Base-by-base conservation (phyloP, 53 echinoderm and acorn worm species). In the Astropecten irregularis region DNA sequence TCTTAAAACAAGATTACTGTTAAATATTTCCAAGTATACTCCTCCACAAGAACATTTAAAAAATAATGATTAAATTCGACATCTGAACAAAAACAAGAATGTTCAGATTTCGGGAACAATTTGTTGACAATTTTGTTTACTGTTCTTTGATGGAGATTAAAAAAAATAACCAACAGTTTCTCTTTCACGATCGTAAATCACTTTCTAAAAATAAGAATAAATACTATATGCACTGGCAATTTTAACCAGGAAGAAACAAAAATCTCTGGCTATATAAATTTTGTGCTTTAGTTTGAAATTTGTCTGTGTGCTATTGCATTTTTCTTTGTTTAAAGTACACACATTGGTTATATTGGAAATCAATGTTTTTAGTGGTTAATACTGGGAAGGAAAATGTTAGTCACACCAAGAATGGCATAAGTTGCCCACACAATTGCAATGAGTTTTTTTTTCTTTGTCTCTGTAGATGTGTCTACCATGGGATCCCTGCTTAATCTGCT, bases 241-340 rank as follows among this genome's bases (percentile, higher is more conserved):
- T 19, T 15, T 16, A 70, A 49, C 29, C 18, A 20, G 49, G 15
- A 50, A 28, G 22, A 15, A 42, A 42, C 6, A 42, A 42, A 42
- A 42, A 42, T 42, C 6, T 42, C 42, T 11, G 11, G 42, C 11
- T 42, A 6, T 11, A 42, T 11, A 42, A 42, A 8, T 42, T 42
- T 42, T 42, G 6, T 42, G 11, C 42, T 11, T 8, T 42, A 8
- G 42, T 42, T 42, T 42, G 6, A 6, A 39, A 39, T 74, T 53
- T 74, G 74, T 55, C 74, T 74, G 26, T 22, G 19, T 35, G 55
- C 22, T 74, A 74, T 74, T 74, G 74, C 74, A 74, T 56, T 37
- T 74, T n/a, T n/a, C n/a, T n/a, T n/a, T n/a, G n/a, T 1, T 33
- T 66, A 19, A 15, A 38, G 20, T 36, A 16, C 11, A n/a, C 34